These are phyloP conservation scores for Heliconius hortense DNA, from an alignment of 2,888 invertebrate genomes.

Conservation along the genomic window DNA sequence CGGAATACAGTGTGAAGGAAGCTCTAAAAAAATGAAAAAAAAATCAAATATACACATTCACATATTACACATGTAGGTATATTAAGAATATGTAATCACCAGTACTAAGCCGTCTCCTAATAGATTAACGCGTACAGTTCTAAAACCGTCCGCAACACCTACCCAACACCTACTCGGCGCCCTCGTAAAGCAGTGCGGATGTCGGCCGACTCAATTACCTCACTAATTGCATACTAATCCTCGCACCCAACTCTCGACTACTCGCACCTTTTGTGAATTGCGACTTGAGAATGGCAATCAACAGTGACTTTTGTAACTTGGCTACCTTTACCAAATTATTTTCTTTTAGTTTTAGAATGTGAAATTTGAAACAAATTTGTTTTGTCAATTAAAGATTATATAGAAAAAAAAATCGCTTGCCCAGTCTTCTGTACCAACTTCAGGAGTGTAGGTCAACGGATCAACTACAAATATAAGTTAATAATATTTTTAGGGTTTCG, in stretches of 20 bases:
- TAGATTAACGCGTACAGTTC: slow-evolving; percentile 15
- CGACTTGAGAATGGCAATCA: slow-evolving; percentile 22
- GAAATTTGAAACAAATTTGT: not conserved
- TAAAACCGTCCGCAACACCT: slow-evolving; percentile 20
- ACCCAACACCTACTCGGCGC: slow-evolving; percentile 36
- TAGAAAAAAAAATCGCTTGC: too few species aligned
- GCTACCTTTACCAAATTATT: not conserved
- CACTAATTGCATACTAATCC: slow-evolving; percentile 55
- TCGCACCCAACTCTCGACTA: slow-evolving; percentile 32
- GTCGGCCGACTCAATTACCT: slow-evolving; percentile 57
- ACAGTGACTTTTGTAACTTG: slow-evolving; percentile 1
- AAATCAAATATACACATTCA: not conserved
- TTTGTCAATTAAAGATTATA: not conserved
- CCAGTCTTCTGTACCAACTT: too few species aligned
- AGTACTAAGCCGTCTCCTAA: slow-evolving; percentile 2
- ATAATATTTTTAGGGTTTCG: too few species aligned
- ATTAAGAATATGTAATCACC: not conserved
- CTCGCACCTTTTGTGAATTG: slow-evolving; percentile 30
- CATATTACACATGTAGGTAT: not conserved
- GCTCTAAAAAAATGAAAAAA: not conserved
- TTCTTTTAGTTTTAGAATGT: not conserved
- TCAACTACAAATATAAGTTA: too few species aligned
- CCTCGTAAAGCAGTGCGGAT: slow-evolving; percentile 53
- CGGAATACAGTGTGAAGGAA: too few species aligned
- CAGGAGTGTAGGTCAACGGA: too few species aligned